Evolutionary conservation across 2,113 vertebrate species (phyloP).

Genomic region (Stomatorhinus ivindoensis): DNA sequence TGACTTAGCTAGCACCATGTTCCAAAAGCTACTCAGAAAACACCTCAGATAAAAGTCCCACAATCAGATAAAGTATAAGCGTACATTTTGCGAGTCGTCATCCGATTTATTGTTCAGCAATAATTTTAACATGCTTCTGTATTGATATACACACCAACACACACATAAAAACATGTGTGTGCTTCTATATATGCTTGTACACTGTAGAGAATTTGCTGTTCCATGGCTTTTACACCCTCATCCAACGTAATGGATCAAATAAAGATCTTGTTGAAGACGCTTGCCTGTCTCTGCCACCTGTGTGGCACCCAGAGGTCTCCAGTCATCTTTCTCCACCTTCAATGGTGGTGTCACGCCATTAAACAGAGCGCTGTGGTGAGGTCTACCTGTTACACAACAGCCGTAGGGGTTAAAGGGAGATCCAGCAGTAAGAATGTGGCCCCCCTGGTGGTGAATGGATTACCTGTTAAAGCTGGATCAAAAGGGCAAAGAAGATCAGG

Average conservation of each 20-base stretch:
- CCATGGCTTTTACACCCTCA: no score
- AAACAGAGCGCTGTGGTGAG: constrained; percentile 21
- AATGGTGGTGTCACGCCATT: background rate
- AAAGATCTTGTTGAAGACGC: background rate
- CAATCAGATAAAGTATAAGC: background rate
- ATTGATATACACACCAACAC: background rate
- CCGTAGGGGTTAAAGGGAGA: constrained; percentile 10
- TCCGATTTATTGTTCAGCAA: background rate
- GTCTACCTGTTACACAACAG: constrained; percentile 1
- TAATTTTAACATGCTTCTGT: background rate
- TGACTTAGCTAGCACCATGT: constrained; percentile 29
- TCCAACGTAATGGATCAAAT: constrained; percentile 48
- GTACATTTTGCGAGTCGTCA: background rate
- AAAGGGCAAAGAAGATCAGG: constrained; percentile 59
- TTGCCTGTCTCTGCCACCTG: background rate
- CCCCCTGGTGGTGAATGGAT: constrained; percentile 46
- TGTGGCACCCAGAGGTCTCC: background rate
- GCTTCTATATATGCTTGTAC: constrained; percentile 4
- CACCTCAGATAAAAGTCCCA: constrained; percentile 9
- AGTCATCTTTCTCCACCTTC: background rate
- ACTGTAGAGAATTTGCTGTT: constrained; percentile 37
- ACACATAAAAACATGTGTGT: background rate
- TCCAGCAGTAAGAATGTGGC: constrained; percentile 4
- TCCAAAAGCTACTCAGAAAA: constrained; percentile 19
- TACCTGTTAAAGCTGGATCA: constrained; percentile 64